phyloP scores from a whole-genome alignment of 2,888 invertebrate species.

The Leucania comma region DNA sequence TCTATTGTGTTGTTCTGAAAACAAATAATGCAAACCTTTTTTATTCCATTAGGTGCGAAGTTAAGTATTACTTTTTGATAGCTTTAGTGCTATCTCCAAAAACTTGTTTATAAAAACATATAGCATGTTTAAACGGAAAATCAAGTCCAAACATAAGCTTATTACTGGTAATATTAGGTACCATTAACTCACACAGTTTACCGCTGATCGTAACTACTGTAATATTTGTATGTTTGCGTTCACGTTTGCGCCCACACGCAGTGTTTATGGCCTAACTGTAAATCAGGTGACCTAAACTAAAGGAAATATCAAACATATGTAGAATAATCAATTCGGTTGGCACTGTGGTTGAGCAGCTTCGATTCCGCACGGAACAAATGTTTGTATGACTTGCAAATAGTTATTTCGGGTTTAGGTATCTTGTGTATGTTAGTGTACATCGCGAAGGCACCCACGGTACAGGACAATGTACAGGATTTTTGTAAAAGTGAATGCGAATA shows the following conservation, averaged over 20 bases:
- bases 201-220: constrained; percentile 29
- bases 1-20: too few species aligned
- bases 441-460: too few species aligned
- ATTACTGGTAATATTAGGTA: background rate
- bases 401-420: too few species aligned
- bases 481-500: background rate
- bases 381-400: too few species aligned
- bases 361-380: too few species aligned
- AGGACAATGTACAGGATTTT: too few species aligned
- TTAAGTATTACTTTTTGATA: too few species aligned
- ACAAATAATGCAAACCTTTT: too few species aligned
- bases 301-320: background rate
- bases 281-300: constrained; percentile 13
- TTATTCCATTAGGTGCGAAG: too few species aligned
- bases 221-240: constrained; percentile 17
- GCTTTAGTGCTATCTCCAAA: background rate
- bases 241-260: constrained; percentile 17
- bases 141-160: constrained; percentile 20
- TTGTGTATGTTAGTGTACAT: too few species aligned
- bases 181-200: constrained; percentile 12
- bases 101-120: background rate
- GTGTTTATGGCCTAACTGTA: constrained; percentile 24
- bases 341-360: too few species aligned
- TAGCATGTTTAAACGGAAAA: constrained; percentile 1
- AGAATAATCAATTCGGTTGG: constrained; percentile 9